Base-by-base conservation (phyloP, 2,888 invertebrate genomes). In the Hesperia comma region DNA sequence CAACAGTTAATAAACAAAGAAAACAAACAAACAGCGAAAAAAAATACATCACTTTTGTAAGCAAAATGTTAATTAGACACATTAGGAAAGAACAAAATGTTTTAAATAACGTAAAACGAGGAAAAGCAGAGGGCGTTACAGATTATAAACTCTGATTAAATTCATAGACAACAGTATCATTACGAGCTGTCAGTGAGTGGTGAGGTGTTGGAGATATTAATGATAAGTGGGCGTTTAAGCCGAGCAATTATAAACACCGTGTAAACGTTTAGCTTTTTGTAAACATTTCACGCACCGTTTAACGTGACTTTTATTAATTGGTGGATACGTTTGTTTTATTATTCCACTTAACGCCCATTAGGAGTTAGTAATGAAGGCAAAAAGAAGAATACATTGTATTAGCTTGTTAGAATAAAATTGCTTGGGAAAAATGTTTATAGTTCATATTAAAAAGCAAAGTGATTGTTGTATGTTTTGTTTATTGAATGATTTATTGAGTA, bases 201-300 rank as follows among this genome's bases (percentile, higher is more conserved):
- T 71, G 73, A 79, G 74, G 78, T 84, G 83, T 83, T 77, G 74
- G 78, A 77, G 73, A 74, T 74, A 74, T 74, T 71, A 56, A 61
- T 67, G 67, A 67, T 67, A 67, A 67, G 67, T 67, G 67, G 67
- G 67, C 67, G 67, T 46, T 67, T 61, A 67, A 66, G 53, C 41
- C 53, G n/a, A 68, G 57, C 57, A 62, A 68, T 68, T 70, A 77
- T 84, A 82, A 82, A 82, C 81, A 79, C 79, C 71, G 71, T 71
- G 75, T 87, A 85, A 86, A 86, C 82, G 79, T 82, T 74, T 53
- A 53, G 51, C 77, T 75, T 77, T 77, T 75, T 76, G 73, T 72
- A 49, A 68, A 69, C 77, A 85, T 89, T 88, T 85, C 84, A 88
- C 79, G 87, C 83, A 70, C 76, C 75, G 85, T 75, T 84, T 79